Evolutionary conservation across 2,113 vertebrate species (phyloP).

Genomic region (Ramphastos sulfuratus): DNA sequence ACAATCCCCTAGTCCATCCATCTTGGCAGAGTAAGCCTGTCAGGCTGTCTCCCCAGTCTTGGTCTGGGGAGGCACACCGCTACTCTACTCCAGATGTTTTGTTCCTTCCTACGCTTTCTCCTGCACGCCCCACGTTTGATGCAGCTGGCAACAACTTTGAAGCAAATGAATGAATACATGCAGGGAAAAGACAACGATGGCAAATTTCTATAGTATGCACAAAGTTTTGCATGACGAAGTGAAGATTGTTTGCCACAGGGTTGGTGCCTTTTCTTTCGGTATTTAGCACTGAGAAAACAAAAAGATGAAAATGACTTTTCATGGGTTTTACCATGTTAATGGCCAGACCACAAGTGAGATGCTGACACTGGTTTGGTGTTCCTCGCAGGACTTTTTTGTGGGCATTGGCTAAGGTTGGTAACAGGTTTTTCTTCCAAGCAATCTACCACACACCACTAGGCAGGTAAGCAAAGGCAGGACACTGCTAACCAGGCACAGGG

Average conservation of each 20-base stretch:
- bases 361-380: neutral
- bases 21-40: neutral
- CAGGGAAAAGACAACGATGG: neutral
- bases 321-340: neutral
- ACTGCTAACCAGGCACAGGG: accelerated
- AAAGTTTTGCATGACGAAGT: neutral
- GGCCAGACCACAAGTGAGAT: neutral
- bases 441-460: neutral
- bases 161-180: neutral
- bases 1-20: neutral
- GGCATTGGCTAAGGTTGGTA: neutral
- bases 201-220: neutral
- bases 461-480: neutral
- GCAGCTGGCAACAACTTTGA: neutral
- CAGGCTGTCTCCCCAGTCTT: neutral
- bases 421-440: neutral
- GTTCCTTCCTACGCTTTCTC: neutral
- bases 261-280: neutral
- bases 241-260: accelerated
- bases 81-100: neutral
- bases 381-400: neutral
- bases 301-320: neutral
- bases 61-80: neutral
- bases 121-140: neutral
- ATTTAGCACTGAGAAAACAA: neutral